Base-by-base conservation (phyloP, 2,113 vertebrate genomes). In the Podocnemis expansa region DNA sequence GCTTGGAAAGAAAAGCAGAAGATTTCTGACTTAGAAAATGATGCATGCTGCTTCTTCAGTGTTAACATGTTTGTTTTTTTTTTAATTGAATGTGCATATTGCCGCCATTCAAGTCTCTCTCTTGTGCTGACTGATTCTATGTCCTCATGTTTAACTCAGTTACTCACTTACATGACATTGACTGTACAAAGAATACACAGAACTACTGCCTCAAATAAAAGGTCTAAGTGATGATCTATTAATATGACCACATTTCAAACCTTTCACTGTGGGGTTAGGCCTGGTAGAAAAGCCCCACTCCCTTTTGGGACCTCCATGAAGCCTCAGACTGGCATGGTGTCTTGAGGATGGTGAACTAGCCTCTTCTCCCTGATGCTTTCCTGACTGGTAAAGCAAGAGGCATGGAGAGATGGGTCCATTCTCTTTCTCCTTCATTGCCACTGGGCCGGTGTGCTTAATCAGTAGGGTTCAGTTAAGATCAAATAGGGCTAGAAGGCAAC, bases 261-360 rank as follows among this genome's bases (percentile, higher is more conserved):
- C 11, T 43, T 10, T 41, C 24, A 43, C 38, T 22, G 11, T 25
- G 38, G n/a, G 10, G 10, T 25, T 25, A 51, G 76, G 6, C 5
- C 78, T 85, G 12, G 45, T 25, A 84, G 27, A 27, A 45, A 45
- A 2, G n/a, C 13, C 29, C 55, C 3, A 1, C 2, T 19, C 11
- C 78, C 12, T 5, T 80, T 11, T 38, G 45, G 49, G 31, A 93
- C 52, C 5, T 51, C 16, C 22, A 2, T 79, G 2, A 22, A 17
- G 27, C 21, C 29, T 56, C 13, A 58, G 55, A 8, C 6, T 16
- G 1, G 0, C 0, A 0, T 5, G 60, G 87, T 89, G 10, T 17
- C 11, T 27, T 52, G 41, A 67, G 34, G 38, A 43, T 34, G n/a
- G 31, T 5, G 38, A 75, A 12, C 43, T 2, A 2, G 11, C 78